These are phyloP conservation scores for Anser brachyrhynchus DNA, from an alignment of 2,113 vertebrate species.

Conservation along the genomic window DNA sequence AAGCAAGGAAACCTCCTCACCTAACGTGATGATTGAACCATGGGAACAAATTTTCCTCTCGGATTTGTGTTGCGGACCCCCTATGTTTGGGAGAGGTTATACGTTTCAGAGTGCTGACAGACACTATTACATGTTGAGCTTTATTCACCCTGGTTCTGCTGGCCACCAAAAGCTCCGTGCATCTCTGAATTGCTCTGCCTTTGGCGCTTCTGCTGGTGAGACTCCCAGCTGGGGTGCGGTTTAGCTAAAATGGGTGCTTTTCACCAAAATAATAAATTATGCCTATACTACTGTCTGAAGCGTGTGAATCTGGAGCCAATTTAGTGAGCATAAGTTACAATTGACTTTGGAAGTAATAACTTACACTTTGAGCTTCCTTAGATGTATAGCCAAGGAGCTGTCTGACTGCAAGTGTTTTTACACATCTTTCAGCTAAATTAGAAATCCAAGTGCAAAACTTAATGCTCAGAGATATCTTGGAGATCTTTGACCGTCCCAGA, in stretches of 20 bases:
- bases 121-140: not conserved
- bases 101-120: conserved; percentile 34
- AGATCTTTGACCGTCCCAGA: conserved; percentile 17
- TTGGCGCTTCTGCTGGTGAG: conserved; percentile 47
- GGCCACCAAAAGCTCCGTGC: not conserved
- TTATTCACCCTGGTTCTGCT: not conserved
- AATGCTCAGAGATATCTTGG: conserved; percentile 4
- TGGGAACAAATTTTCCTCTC: conserved; percentile 22
- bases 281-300: conserved; percentile 47
- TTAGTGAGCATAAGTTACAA: conserved; percentile 64
- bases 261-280: conserved; percentile 71
- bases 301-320: conserved; percentile 65
- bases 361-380: conserved; percentile 41
- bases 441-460: conserved; percentile 38
- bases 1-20: not conserved
- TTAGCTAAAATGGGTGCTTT: conserved; percentile 59
- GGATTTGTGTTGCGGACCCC: conserved; percentile 21
- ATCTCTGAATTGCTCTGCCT: conserved; percentile 26
- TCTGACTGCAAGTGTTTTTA: conserved; percentile 38
- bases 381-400: conserved; percentile 48
- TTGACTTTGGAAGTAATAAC: conserved; percentile 57
- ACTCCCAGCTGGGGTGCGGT: conserved; percentile 27
- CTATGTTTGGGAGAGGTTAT: conserved; percentile 25
- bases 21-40: conserved; percentile 29
- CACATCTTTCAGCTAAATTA: conserved; percentile 52